Evolutionary conservation across 2,113 vertebrate genomes (phyloP), one percentile per base, ranked within the genome.

Genomic region (Prochilodus magdalenae): DNA sequence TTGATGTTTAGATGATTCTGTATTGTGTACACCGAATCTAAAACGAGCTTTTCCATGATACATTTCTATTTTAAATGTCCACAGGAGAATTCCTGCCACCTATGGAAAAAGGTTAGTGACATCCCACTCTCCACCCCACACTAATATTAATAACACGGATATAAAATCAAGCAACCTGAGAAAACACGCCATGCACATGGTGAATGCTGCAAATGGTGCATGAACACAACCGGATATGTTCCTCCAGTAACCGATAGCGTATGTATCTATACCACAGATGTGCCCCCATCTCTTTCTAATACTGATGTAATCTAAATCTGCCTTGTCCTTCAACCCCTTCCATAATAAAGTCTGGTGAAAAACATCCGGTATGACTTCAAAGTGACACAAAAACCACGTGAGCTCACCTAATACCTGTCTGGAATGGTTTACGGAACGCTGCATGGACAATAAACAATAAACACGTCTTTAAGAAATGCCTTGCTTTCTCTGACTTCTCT

Each of bases 1-100:
- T 44, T 8, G 8, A 44, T 44, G 40, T 7, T 44, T 44, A 4
- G 4, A 8, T 5, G 40, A 44, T 44, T 44, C 11, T 44, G 40
- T 16, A 75, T 13, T 74, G 1, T 55, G 53, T 80, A 55, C 57
- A 24, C 12, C 1, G 5, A 12, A 24, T 24, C 12, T 12, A 60
- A 26, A 12, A n/a, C 36, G 26, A 24, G 55, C 8, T 13, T 7
- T 57, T 57, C n/a, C 22, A 60, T 26, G 13, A 24, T 60, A 5
- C 0, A 60, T 55, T 59, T 33, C 36, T 69, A 24, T 62, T 22
- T 72, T 81, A n/a, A 5, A 60, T 79, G 63, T 83, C 2, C 24
- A 20, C 78, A 94, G 94, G 92, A 55, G 83, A 92, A 89, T 94
- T 94, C 89, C 81, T 94, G 65, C 94, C 94, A 77, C 87, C 93